Evolutionary conservation across 2,888 invertebrate genomes (phyloP), one percentile per base, ranked within the genome.

Genomic region (Dolomedes plantarius): DNA sequence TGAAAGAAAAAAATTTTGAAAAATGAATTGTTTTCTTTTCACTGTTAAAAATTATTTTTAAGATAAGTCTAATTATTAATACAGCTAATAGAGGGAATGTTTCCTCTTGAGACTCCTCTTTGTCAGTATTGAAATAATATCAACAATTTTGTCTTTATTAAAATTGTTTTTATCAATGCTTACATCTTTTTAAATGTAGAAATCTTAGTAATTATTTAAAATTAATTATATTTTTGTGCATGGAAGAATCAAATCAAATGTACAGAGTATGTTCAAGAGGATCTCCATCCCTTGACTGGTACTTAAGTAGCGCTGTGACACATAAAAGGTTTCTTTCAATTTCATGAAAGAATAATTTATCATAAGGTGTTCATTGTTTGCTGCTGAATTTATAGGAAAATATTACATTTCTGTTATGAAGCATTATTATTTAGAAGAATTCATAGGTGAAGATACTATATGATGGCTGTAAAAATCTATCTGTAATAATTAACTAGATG

Each of bases 381-480:
- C 56, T 56, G 23, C 56, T 56, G 56, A 19, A 56, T 23, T 46
- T 56, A 23, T 56, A 56, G 56, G 56, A 56, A 56, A n/a, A n/a
- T 2, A 23, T 56, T 56, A 23, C 56, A 23, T 56, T 56, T 56
- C 23, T 56, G 56, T 56, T 56, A 56, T 23, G 16, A 46, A 46
- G 56, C 56, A 56, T 56, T 56, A 56, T 56, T 56, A 56, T 56
- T 56, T 56, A 56, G 56, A 56, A 56, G 3, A n/a, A 56, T 5
- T 16, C 23, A 16, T 56, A 56, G 56, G 23, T 56, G 23, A 56
- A 19, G 56, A 56, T 56, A 56, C 7, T 23, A 56, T 56, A 56
- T 56, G 56, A 56, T 56, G 56, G 56, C 46, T 56, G 56, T 56
- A 56, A 56, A n/a, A 56, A 56, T 56, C 56, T 56, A 56, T 56